A percentile compares a stretch with the other conserved stretches of the same genome.
Evolutionary conservation across 2,888 invertebrate species (phyloP).

Genomic region (Agriotes lineatus): DNA sequence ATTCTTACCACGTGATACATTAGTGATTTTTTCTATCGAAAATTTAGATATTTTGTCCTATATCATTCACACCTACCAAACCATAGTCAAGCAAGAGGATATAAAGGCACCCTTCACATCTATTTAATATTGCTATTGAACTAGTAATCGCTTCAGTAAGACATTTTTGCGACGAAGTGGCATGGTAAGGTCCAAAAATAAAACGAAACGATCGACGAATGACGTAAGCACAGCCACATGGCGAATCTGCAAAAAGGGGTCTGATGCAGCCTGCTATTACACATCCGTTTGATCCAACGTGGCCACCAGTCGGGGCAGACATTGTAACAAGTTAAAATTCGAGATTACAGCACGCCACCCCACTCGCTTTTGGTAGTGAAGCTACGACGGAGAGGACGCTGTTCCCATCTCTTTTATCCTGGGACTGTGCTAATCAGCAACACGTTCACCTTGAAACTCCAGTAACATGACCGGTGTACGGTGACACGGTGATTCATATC

Average conservation of each 20-base stretch:
- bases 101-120: too few relatives aligned
- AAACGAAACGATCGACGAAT: neutral
- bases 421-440: conserved; percentile 16
- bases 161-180: neutral
- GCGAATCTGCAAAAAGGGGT: neutral
- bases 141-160: too few relatives aligned
- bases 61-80: too few relatives aligned
- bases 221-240: conserved; percentile 8
- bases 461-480: conserved; percentile 6
- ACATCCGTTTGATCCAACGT: neutral
- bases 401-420: neutral
- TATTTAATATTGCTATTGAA: too few relatives aligned
- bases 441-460: conserved; percentile 33
- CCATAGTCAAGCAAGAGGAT: too few relatives aligned
- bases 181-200: conserved; percentile 9
- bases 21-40: too few relatives aligned
- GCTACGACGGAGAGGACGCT: neutral
- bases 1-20: too few relatives aligned
- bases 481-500: conserved; percentile 34
- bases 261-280: neutral
- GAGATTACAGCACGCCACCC: neutral
- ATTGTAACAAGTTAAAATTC: neutral
- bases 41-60: too few relatives aligned
- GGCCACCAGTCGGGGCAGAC: neutral
- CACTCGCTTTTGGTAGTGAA: neutral